These are phyloP conservation scores for Barbus barbus DNA, from an alignment of 2,113 vertebrate species.

Conservation along the genomic window DNA sequence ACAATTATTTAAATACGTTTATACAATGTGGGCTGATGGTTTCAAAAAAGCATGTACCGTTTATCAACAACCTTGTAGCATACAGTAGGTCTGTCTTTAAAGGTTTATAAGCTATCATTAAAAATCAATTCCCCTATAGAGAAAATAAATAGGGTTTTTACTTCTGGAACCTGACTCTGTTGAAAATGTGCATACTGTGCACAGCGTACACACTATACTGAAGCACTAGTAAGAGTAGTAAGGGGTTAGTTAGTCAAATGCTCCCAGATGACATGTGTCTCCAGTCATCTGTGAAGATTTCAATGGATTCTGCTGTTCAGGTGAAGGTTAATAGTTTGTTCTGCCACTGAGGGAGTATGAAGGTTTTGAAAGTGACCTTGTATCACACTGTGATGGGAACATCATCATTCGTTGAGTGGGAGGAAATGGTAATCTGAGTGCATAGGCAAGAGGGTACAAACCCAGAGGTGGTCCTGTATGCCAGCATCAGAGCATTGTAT, in stretches of 20 bases:
- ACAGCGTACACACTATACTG: background rate
- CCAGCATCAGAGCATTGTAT: background rate
- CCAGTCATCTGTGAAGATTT: background rate
- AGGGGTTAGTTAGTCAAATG: background rate
- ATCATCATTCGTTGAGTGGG: conserved; percentile 6
- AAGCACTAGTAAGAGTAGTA: background rate
- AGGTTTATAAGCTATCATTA: background rate
- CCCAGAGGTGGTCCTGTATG: background rate
- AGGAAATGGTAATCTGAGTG: conserved; percentile 14
- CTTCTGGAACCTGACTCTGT: background rate
- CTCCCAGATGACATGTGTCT: background rate
- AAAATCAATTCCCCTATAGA: background rate
- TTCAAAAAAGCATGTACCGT: too few species aligned
- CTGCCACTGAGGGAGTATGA: background rate
- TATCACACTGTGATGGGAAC: background rate
- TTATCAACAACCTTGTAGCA: too few species aligned
- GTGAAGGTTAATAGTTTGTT: conserved; percentile 19
- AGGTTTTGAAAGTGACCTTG: conserved; percentile 14
- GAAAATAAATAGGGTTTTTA: background rate
- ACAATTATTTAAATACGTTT: background rate
- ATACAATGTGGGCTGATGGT: too few species aligned
- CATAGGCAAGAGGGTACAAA: conserved; percentile 1
- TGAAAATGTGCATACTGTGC: background rate
- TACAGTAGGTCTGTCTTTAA: background rate
- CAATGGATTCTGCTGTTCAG: conserved; percentile 14